Percentiles rank a stretch among this genome's conserved stretches.
phyloP scores from a whole-genome alignment of 2,113 vertebrate species.

The Platysteira castanea region DNA sequence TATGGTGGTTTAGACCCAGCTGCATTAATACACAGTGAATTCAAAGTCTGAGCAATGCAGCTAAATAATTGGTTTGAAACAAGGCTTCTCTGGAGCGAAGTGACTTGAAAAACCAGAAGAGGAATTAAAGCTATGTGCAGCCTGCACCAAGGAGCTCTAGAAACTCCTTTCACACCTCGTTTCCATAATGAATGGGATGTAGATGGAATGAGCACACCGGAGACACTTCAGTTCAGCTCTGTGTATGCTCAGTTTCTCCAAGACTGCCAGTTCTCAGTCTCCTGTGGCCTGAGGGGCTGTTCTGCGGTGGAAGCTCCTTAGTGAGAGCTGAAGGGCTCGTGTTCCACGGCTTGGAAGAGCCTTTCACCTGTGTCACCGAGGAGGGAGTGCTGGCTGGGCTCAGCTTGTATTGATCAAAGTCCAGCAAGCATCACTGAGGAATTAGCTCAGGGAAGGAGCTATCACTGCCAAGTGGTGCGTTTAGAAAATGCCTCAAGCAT shows the following conservation, averaged over 20 bases:
- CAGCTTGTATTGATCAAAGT: neutral
- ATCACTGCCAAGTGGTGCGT: neutral
- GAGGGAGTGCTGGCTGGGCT: neutral
- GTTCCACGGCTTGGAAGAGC: neutral
- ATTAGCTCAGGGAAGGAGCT: neutral
- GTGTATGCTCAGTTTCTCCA: neutral
- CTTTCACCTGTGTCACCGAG: neutral
- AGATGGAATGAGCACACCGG: neutral
- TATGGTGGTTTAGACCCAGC: neutral
- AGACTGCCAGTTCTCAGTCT: neutral
- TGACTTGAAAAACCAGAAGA: neutral
- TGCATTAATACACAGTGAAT: neutral
- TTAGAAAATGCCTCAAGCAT: neutral
- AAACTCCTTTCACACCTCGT: constrained; percentile 17
- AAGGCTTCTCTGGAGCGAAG: neutral
- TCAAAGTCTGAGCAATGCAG: neutral
- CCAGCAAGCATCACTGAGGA: neutral
- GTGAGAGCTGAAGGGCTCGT: rapidly evolving
- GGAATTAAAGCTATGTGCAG: neutral
- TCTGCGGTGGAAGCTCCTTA: neutral
- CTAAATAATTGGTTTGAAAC: neutral
- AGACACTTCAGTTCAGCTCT: neutral
- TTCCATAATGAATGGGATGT: constrained; percentile 7
- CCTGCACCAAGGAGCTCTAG: constrained; percentile 9
- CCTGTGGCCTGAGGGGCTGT: neutral